phyloP scores from a whole-genome alignment of 1,140 invertebrate species.

The Drosophila novamexicana region DNA sequence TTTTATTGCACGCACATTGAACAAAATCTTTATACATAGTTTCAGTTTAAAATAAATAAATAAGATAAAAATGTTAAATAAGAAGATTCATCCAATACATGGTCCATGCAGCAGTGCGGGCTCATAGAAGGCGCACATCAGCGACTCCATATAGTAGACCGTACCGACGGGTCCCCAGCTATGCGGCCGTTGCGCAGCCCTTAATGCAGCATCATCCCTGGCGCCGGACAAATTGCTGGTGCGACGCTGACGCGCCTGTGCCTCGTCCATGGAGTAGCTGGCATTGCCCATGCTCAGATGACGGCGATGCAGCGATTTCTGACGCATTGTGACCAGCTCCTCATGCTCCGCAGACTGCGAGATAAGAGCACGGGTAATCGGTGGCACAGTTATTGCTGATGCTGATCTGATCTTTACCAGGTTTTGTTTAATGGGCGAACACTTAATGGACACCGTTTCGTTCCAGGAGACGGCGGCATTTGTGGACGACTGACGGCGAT shows the following conservation, averaged over 20 bases:
- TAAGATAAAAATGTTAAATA: constrained; percentile 9
- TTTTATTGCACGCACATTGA: constrained; percentile 71
- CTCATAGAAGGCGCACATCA: constrained; percentile 78
- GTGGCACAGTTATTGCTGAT: neutral
- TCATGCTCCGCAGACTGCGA: constrained; percentile 59
- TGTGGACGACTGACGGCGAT: constrained; percentile 80
- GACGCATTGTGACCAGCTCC: constrained; percentile 71
- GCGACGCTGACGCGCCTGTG: constrained; percentile 46
- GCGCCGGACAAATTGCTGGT: constrained; percentile 62
- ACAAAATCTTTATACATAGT: constrained; percentile 65
- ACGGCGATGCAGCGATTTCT: constrained; percentile 74
- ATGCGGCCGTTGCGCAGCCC: constrained; percentile 66
- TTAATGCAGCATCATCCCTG: constrained; percentile 51
- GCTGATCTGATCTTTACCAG: constrained; percentile 44
- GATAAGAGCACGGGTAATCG: neutral
- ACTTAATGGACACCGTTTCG: constrained; percentile 78
- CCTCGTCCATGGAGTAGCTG: constrained; percentile 70
- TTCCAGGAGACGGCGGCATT: constrained; percentile 84
- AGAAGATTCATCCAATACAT: constrained; percentile 81
- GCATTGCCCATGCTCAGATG: constrained; percentile 80
- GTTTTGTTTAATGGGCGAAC: constrained; percentile 62
- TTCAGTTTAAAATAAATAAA: constrained; percentile 23
- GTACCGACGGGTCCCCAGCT: constrained; percentile 84
- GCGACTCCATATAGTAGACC: constrained; percentile 77
- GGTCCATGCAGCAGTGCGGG: constrained; percentile 83